These are phyloP conservation scores for Petrocephalus zakoni DNA, from an alignment of 2,113 vertebrate species.

Conservation along the genomic window DNA sequence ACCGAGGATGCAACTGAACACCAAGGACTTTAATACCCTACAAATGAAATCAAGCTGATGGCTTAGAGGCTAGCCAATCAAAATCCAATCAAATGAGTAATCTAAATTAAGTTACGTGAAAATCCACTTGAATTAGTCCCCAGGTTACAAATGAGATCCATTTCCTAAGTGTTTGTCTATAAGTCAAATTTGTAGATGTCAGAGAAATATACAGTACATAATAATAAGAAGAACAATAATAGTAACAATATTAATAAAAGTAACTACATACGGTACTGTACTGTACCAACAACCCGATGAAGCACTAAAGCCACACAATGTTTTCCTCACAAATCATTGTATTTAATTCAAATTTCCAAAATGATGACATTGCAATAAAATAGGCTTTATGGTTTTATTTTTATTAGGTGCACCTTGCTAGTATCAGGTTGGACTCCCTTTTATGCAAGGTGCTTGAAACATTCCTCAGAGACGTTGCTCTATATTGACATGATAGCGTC, in stretches of 20 bases:
- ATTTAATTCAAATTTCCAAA: too few relatives aligned
- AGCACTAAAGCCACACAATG: too few relatives aligned
- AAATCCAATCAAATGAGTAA: background rate
- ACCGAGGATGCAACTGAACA: background rate
- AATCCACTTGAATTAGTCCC: background rate
- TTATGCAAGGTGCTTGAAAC: too few relatives aligned
- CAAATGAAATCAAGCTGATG: background rate
- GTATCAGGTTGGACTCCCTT: too few relatives aligned
- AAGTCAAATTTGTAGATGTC: too few relatives aligned
- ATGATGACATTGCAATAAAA: too few relatives aligned
- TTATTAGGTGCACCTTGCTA: too few relatives aligned
- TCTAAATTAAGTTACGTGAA: background rate
- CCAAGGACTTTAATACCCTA: background rate
- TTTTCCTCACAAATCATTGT: background rate
- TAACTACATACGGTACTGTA: background rate
- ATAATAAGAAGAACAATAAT: background rate
- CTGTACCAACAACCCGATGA: background rate
- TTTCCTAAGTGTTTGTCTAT: background rate
- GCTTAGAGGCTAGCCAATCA: background rate
- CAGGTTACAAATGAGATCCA: background rate
- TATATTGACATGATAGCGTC: too few relatives aligned
- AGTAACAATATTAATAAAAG: too few relatives aligned
- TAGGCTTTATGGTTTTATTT: too few relatives aligned
- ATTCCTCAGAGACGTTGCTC: too few relatives aligned
- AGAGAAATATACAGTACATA: background rate